phyloP scores from a whole-genome alignment of 2,797 vertebrate species.

The Gastrophryne carolinensis region DNA sequence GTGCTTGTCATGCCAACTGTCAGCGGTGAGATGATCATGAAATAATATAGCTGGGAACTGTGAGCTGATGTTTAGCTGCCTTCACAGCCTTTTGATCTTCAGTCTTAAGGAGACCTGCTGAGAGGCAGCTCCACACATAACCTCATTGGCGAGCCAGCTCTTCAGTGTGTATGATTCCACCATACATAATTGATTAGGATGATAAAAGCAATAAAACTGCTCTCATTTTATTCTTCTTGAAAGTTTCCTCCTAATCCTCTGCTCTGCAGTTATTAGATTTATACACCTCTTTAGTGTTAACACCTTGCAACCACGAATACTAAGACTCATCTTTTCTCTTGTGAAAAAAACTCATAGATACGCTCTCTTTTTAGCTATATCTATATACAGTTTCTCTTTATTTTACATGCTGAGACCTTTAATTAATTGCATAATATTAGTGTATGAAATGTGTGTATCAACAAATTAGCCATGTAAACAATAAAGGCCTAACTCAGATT shows the following conservation, averaged over 20 bases:
- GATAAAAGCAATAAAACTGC: conserved; percentile 46
- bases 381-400: no score
- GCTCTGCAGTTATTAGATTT: conserved; percentile 47
- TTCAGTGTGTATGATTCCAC: conserved; percentile 47
- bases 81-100: conserved; percentile 46
- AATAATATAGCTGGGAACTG: conserved; percentile 22
- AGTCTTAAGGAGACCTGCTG: conserved; percentile 47
- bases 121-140: conserved; percentile 47
- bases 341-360: background rate
- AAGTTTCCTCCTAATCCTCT: conserved; percentile 33
- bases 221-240: conserved; percentile 36
- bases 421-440: no score
- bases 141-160: conserved; percentile 47
- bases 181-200: conserved; percentile 52
- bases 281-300: conserved; percentile 33
- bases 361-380: no score
- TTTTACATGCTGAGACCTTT: no score
- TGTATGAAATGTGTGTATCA: no score
- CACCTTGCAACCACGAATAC: background rate
- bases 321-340: background rate
- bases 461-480: no score
- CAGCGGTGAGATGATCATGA: conserved; percentile 10
- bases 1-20: conserved; percentile 5
- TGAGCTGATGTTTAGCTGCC: conserved; percentile 23
- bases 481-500: no score